Base-by-base conservation (phyloP, 2,113 vertebrate species). In the Dipodomys spectabilis region DNA sequence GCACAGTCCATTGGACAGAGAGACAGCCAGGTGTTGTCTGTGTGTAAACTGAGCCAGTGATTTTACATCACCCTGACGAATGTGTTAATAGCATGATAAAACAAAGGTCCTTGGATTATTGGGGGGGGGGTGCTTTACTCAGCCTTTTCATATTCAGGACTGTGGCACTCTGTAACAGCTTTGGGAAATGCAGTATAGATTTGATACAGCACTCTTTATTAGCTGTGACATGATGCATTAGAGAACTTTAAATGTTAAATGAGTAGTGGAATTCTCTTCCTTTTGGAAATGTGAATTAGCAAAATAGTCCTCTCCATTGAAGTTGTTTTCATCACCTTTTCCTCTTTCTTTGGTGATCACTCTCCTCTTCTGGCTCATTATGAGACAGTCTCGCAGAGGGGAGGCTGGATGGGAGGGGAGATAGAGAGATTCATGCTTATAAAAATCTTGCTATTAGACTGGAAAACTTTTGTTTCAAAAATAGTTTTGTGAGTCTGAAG, bases 51-150 rank as follows among this genome's bases (percentile, higher is more conserved):
- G 92, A 95, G 94, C 94, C 86, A 92, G 92, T 84, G 0, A 95
- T 97, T 97, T 97, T 97, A 97, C 11, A 80, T 95, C 11, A 8
- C 82, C 92, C 86, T 97, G 95, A 96, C 62, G 81, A 87, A 97
- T 1, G 2, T 93, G 49, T 83, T 98, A 96, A 97, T 72, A 85
- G 85, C 7, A 15, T 93, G 95, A 97, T 97, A 95, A 97, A 97
- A 95, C 10, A 15, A 49, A 91, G 80, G 45, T 60, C 91, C 92
- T 79, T 86, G 80, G 91, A 71, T 94, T 88, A 44, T 93, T 96
- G 77, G 95, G 95, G 45, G 95, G 95, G 75, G 93, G 82, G 72
- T 18, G 88, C 78, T 81, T 96, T 97, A 27, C 89, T 97, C 93
- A 95, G 62, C 94, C 87, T 97, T 94, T 96, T 92, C 49, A 2